Evolutionary conservation across 2,797 vertebrate genomes (phyloP).

Genomic region (Schizopygopsis malacanthus): DNA sequence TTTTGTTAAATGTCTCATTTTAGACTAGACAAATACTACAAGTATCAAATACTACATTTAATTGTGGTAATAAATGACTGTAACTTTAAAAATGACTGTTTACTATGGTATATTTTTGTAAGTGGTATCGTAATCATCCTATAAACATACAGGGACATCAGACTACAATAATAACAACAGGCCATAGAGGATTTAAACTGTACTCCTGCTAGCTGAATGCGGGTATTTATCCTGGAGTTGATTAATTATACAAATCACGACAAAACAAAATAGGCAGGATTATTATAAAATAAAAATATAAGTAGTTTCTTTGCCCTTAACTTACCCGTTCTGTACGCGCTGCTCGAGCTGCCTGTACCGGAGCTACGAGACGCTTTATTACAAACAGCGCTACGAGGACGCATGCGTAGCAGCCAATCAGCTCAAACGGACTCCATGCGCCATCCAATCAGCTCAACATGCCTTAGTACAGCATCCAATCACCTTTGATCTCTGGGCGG

Average conservation of each 20-base stretch:
- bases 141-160: not conserved
- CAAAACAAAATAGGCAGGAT: not conserved
- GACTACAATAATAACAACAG: not conserved
- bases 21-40: not conserved
- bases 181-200: not conserved
- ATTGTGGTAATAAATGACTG: not conserved
- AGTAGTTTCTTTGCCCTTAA: not conserved
- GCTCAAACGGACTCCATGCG: accelerated
- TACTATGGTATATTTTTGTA: not conserved
- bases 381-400: not conserved
- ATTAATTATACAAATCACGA: not conserved
- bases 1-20: not conserved
- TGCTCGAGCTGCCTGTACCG: not conserved
- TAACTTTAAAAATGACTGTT: not conserved
- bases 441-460: not conserved
- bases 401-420: not conserved
- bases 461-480: not conserved
- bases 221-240: not conserved
- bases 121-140: not conserved
- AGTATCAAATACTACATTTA: not conserved
- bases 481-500: not conserved
- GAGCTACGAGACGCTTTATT: conserved; percentile 9
- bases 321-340: not conserved
- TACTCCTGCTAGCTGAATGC: not conserved
- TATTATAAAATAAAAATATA: not conserved